Base-by-base conservation (phyloP, 2,113 vertebrate species). In the Odontophorus gujanensis region DNA sequence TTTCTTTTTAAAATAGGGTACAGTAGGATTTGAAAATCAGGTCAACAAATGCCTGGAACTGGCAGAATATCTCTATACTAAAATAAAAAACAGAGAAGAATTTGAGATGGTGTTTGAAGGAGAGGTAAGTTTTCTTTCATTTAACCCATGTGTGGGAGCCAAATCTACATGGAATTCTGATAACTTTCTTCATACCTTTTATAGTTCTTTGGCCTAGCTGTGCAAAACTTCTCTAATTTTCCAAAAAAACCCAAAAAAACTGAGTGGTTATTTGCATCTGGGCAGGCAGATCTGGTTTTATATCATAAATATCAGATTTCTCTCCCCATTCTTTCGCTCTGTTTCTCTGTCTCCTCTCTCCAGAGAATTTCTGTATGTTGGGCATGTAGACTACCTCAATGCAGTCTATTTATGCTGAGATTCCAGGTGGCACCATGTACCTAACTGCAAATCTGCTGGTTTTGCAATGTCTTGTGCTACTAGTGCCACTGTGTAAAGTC, bases 31-130 rank as follows among this genome's bases (percentile, higher is more conserved):
- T 97, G 99, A 99, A 97, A 98, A 98, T 89, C 99, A 99, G 95
- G 98, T 99, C 90, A 99, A 99, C 98, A 99, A 98, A 96, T 99
- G 99, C 97, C 97, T 99, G 97, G 99, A 99, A 85, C 97, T 99
- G 89, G 98, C 99, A 36, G 98, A 98, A 38, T 99, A 99, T 93
- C 98, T 99, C 77, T 99, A 99, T 91, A 95, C 97, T 95, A 99
- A 99, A 97, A 99, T 99, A 58, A 99, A 98, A 97, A 98, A 98
- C 96, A 98, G 99, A 97, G 98, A 99, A 89, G 99, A 99, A 87
- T 99, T 98, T 95, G 96, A 99, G 97, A 99, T 99, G 99, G 99
- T 99, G 89, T 99, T 99, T 76, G 96, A 99, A 42, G 98, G 98
- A 65, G 98, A 99, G 98, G 99, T 99, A 95, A 97, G 98, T 91